Conservation (phyloP, 2,888 invertebrate genomes). For the Carcina quercana region DNA sequence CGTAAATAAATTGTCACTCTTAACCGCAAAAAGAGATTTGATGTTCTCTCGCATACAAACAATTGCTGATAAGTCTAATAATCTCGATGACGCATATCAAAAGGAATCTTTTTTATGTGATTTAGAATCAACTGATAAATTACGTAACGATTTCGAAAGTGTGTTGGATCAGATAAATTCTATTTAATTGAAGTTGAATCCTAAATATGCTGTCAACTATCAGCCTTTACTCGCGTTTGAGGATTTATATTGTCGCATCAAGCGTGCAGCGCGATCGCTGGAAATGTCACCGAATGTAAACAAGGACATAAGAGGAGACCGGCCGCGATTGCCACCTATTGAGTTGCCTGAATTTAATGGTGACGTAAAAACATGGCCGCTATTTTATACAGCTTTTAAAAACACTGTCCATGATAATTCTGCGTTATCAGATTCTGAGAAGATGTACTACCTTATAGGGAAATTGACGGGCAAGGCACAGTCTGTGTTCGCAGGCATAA, state of each 20-base stretch:
- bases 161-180: background rate
- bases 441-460: slow-evolving; percentile 11
- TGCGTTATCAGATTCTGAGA: slow-evolving; percentile 9
- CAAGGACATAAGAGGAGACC: background rate
- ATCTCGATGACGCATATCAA: background rate
- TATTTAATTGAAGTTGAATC: background rate
- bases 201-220: background rate
- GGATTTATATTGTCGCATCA: background rate
- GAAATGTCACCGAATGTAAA: background rate
- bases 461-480: slow-evolving; percentile 12
- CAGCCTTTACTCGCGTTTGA: background rate
- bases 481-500: slow-evolving; percentile 8
- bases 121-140: background rate
- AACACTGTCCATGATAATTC: slow-evolving; percentile 7
- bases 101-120: background rate
- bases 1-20: background rate
- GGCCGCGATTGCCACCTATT: slow-evolving; percentile 4
- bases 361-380: slow-evolving; percentile 7
- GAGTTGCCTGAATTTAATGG: slow-evolving; percentile 8
- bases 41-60: background rate
- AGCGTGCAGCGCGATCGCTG: background rate
- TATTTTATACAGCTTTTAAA: slow-evolving; percentile 11
- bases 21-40: slow-evolving; percentile 4
- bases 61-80: background rate
- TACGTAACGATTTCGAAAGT: background rate